Evolutionary conservation across 2,797 vertebrate genomes (phyloP), one percentile per base, ranked within the genome.

Genomic region (Urocyon cinereoargenteus): DNA sequence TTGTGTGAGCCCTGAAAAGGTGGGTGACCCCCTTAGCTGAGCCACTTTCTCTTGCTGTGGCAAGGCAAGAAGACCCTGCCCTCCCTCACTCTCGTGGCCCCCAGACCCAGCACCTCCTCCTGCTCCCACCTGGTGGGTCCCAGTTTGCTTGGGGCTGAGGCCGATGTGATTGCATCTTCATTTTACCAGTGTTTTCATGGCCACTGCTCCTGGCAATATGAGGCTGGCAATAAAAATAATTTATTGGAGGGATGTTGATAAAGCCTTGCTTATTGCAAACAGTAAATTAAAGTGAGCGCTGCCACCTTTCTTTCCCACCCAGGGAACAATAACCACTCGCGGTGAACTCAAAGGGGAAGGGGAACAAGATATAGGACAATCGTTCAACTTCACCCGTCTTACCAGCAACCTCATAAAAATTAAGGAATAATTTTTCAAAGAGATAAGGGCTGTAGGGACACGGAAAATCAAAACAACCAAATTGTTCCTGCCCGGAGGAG

Each of bases 231-330:
- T 98, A 98, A 98, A 95, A 97, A 91, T 97, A 97, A 98, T 98
- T 98, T 98, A 97, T 97, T 36, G 49, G 96, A 81, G 94, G 92
- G 61, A 94, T 96, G 96, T 96, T 97, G 98, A 97, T 97, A 97
- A 98, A 98, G 79, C 96, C 92, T 92, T 57, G 92, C 96, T 98
- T 98, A 98, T 98, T 98, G 93, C 77, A 81, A 96, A 97, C 98
- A 86, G 98, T 98, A 98, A 98, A 98, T 98, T 97, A 95, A 2
- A 36, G 18, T 1, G 49, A 98, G 96, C 92, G 1, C 75, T 93
- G 94, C 95, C 93, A 97, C 98, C 98, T 98, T 98, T 96, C 94
- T 96, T 97, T 96, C 93, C 83, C 83, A 18, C 90, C 97, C n/a
- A 1, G 98, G 98, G 98, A 98, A 57, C 95, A 97, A 97, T 97